These are phyloP conservation scores for Cryptus armator DNA, from an alignment of 2,888 invertebrate species.

Conservation along the genomic window DNA sequence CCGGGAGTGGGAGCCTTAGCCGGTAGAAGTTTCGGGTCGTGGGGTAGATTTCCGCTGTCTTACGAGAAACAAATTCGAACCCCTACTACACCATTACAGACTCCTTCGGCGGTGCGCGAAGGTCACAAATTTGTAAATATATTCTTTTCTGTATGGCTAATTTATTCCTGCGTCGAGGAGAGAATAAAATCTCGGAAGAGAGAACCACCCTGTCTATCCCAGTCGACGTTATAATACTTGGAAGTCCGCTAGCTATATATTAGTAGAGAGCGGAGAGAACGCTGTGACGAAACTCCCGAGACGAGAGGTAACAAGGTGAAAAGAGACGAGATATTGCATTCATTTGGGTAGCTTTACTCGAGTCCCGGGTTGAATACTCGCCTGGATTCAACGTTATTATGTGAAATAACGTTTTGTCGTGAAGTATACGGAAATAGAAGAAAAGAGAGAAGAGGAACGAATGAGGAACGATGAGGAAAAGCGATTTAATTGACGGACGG, in stretches of 20 bases:
- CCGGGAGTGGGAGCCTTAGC: constrained; percentile 50
- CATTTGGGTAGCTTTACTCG: constrained; percentile 11
- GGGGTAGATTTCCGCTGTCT: neutral
- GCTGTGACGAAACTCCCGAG: constrained; percentile 23
- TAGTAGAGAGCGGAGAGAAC: constrained; percentile 1
- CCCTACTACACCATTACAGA: neutral
- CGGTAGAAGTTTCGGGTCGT: constrained; percentile 67
- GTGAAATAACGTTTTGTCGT: constrained; percentile 7
- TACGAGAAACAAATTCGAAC: constrained; percentile 16
- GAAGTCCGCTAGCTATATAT: constrained; percentile 12
- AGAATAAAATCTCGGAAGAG: constrained; percentile 5
- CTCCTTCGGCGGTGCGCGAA: neutral
- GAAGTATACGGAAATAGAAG: constrained; percentile 2
- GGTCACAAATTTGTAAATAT: neutral
- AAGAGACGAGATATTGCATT: constrained; percentile 47
- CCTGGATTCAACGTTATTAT: constrained; percentile 36
- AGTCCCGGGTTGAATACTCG: neutral
- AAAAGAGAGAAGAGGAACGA: neutral
- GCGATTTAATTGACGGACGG: constrained; percentile 21
- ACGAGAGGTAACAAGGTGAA: constrained; percentile 30
- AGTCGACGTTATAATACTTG: constrained; percentile 7
- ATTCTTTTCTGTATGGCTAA: constrained; percentile 71
- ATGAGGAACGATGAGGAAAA: neutral
- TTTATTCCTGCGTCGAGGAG: constrained; percentile 76
- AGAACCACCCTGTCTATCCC: constrained; percentile 10